Percentiles rank a stretch among this genome's conserved stretches.
These are phyloP conservation scores for Nephotettix cincticeps DNA, from an alignment of 1,140 invertebrate genomes.

Conservation along the genomic window DNA sequence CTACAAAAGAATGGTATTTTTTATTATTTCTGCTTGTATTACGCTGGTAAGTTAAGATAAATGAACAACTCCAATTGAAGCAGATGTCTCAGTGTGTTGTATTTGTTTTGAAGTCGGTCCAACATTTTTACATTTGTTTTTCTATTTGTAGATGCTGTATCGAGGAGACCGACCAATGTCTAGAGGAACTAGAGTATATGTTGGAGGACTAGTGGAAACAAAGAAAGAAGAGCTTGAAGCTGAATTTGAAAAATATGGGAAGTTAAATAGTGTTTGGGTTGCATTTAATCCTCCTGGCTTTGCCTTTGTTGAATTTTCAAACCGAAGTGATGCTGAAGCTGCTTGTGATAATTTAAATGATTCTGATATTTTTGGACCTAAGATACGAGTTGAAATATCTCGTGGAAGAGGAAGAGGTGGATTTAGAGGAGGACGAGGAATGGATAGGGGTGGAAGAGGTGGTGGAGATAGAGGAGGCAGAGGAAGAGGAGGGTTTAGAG, in stretches of 20 bases:
- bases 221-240: constrained; percentile 86
- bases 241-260: constrained; percentile 87
- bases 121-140: too few species aligned
- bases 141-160: constrained; percentile 11
- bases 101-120: too few species aligned
- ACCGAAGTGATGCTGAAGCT: constrained; percentile 90
- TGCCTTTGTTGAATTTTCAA: constrained; percentile 98
- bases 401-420: constrained; percentile 63
- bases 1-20: too few species aligned
- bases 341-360: constrained; percentile 92
- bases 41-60: too few species aligned
- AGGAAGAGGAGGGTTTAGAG: constrained; percentile 50
- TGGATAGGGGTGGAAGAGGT: constrained; percentile 54
- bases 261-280: constrained; percentile 93
- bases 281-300: constrained; percentile 94
- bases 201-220: constrained; percentile 76
- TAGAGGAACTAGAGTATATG: constrained; percentile 74
- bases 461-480: constrained; percentile 49
- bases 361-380: constrained; percentile 74
- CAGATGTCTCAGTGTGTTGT: too few species aligned
- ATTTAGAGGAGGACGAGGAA: constrained; percentile 52
- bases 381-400: constrained; percentile 79
- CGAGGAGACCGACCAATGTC: constrained; percentile 17
- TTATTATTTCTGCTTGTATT: too few species aligned
- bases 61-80: too few species aligned